Conservation (phyloP, 2,888 invertebrate genomes). For the Zaprionus obscuricornis region DNA sequence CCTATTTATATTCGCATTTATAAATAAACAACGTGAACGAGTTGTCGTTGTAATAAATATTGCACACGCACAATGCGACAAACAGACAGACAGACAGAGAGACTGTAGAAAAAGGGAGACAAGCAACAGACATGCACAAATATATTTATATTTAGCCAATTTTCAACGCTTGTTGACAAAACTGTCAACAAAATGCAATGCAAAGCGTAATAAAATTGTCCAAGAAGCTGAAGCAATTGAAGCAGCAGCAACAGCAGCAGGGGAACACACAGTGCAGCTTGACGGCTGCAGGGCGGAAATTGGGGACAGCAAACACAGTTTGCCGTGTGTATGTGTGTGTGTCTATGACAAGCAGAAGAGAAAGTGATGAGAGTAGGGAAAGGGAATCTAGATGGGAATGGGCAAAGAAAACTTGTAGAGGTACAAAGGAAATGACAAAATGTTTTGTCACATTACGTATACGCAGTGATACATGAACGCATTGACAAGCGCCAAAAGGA, state of each 20-base stretch:
- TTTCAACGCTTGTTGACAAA: slow-evolving; percentile 84
- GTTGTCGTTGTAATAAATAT: slow-evolving; percentile 78
- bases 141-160: slow-evolving; percentile 82
- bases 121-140: slow-evolving; percentile 59
- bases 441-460: slow-evolving; percentile 70
- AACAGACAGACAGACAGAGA: slow-evolving; percentile 31
- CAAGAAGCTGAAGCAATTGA: slow-evolving; percentile 63
- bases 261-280: slow-evolving; percentile 6
- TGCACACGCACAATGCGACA: slow-evolving; percentile 50
- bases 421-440: slow-evolving; percentile 24
- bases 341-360: no score
- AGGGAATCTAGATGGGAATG: no score
- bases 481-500: background rate
- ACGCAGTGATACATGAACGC: slow-evolving; percentile 40
- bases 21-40: slow-evolving; percentile 76
- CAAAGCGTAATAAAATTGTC: slow-evolving; percentile 79
- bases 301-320: slow-evolving; percentile 35
- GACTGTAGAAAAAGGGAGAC: slow-evolving; percentile 27
- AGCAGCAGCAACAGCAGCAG: slow-evolving; percentile 15
- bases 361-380: background rate
- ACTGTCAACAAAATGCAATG: slow-evolving; percentile 82
- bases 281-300: background rate
- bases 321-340: slow-evolving; percentile 42
- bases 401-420: no score
- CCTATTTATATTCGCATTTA: slow-evolving; percentile 79